phyloP scores from a whole-genome alignment of 2,888 invertebrate species.

The Chymomyza procnemis region DNA sequence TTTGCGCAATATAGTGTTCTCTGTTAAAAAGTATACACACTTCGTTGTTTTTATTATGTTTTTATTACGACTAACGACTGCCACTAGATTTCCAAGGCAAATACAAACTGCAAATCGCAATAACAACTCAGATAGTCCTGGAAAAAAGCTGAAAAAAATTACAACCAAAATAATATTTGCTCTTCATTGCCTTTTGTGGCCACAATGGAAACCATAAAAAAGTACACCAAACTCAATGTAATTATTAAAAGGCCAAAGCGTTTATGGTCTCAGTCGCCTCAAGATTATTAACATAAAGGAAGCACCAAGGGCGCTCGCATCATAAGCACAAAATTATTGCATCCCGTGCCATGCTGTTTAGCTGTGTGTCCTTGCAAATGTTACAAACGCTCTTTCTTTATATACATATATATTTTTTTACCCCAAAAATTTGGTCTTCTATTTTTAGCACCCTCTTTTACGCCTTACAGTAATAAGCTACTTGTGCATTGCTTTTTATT shows the following conservation, averaged over 20 bases:
- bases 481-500: conserved; percentile 62
- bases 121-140: conserved; percentile 28
- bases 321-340: conserved; percentile 58
- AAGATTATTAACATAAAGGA: conserved; percentile 66
- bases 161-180: conserved; percentile 14
- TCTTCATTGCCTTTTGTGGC: conserved; percentile 24
- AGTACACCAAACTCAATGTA: conserved; percentile 59
- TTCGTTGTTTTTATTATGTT: not conserved
- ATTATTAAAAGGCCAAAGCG: conserved; percentile 58
- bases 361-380: conserved; percentile 2
- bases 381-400: not conserved
- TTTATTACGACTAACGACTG: conserved; percentile 24
- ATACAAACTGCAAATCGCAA: conserved; percentile 7
- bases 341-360: conserved; percentile 12
- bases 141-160: conserved; percentile 11
- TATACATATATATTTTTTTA: conserved; percentile 40
- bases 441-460: conserved; percentile 52
- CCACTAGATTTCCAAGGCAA: not conserved
- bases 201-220: conserved; percentile 23
- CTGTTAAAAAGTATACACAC: not conserved
- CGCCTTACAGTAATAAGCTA: conserved; percentile 51
- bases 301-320: conserved; percentile 34
- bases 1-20: not conserved
- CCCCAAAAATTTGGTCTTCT: conserved; percentile 35
- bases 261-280: conserved; percentile 48